Percentiles rank a stretch among this genome's conserved stretches.
Conservation (phyloP, 2,113 vertebrate genomes). For the Perca schrenkii region DNA sequence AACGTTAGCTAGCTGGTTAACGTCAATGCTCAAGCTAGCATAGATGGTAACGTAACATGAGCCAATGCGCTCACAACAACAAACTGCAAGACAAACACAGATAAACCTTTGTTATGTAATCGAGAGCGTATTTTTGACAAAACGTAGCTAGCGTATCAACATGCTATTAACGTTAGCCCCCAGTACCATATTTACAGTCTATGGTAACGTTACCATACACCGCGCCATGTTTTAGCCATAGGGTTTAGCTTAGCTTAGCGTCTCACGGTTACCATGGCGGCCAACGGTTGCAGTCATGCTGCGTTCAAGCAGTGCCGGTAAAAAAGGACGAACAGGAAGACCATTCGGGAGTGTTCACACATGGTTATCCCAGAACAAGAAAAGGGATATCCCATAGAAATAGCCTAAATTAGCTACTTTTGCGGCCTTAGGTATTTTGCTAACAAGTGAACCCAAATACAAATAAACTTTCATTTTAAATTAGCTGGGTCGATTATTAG, state of each 20-base stretch:
- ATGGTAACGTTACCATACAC: too few relatives aligned
- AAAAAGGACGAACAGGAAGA: background rate
- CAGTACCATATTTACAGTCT: too few relatives aligned
- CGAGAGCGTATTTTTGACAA: fast-evolving
- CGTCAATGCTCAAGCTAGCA: conserved; percentile 22
- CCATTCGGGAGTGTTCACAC: background rate
- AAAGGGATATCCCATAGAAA: background rate
- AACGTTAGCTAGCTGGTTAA: background rate
- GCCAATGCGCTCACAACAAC: background rate
- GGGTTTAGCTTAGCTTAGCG: conserved; percentile 56
- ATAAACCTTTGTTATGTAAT: background rate
- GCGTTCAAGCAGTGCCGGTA: background rate
- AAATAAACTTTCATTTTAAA: background rate
- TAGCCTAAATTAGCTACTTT: background rate
- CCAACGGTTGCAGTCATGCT: conserved; percentile 17
- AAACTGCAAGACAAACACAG: background rate
- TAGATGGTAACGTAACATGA: conserved; percentile 23
- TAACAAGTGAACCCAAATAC: background rate
- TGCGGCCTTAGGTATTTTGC: background rate
- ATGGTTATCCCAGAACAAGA: too few relatives aligned
- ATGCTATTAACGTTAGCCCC: conserved; percentile 3
- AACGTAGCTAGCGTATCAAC: background rate
- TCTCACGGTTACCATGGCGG: conserved; percentile 80
- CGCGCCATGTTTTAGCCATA: conserved; percentile 49
- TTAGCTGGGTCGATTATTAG: background rate